These are phyloP conservation scores for Cantharis flavilabris DNA, from an alignment of 2,888 invertebrate species.

Conservation along the genomic window DNA sequence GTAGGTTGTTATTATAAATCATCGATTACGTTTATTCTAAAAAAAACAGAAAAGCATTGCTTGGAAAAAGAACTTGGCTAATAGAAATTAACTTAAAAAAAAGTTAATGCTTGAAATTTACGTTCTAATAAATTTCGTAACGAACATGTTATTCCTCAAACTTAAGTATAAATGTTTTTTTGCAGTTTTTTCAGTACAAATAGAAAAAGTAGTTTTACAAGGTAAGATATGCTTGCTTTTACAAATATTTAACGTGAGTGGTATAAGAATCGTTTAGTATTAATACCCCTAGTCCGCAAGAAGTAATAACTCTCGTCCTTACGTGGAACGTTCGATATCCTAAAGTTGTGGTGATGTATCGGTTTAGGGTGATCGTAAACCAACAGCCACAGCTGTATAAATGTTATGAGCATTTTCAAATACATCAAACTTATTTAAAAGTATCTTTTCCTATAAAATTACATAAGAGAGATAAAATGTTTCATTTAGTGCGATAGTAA, in stretches of 20 bases:
- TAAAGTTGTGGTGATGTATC: slow-evolving; percentile 32
- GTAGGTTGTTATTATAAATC: no score
- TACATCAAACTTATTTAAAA: slow-evolving; percentile 23
- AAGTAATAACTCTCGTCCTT: slow-evolving; percentile 27
- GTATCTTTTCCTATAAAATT: slow-evolving; percentile 4
- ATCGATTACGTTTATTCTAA: no score
- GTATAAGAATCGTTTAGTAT: slow-evolving; percentile 11
- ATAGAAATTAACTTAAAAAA: no score
- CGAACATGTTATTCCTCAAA: no score
- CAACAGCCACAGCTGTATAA: slow-evolving; percentile 28
- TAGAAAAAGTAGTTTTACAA: not conserved
- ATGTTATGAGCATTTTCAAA: slow-evolving; percentile 26
- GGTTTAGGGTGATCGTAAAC: slow-evolving; percentile 28
- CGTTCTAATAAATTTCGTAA: no score
- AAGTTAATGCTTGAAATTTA: no score
- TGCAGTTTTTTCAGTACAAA: not conserved
- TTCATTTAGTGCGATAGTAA: not conserved
- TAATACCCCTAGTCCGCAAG: slow-evolving; percentile 26
- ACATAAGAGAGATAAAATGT: not conserved
- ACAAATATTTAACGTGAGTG: not conserved
- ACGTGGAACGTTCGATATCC: slow-evolving; percentile 20
- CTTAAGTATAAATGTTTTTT: not conserved
- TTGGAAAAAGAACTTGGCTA: no score
- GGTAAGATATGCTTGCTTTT: not conserved
- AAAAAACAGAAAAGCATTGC: no score